Evolutionary conservation across 2,113 vertebrate species (phyloP).

Genomic region (Coregonus clupeaformis): DNA sequence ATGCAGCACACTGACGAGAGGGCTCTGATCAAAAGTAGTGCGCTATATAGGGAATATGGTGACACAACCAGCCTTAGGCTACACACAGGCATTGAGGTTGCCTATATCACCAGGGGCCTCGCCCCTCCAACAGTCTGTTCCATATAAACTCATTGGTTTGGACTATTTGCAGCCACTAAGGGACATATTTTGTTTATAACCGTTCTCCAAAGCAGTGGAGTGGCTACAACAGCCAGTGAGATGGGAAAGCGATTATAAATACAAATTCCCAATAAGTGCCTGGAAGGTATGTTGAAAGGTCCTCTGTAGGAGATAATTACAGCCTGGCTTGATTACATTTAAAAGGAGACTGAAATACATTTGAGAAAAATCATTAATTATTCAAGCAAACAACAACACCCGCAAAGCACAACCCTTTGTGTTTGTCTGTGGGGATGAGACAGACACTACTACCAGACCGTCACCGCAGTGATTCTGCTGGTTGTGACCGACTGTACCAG

Average conservation of each 20-base stretch:
- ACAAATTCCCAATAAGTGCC: conserved; percentile 64
- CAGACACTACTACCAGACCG: too few species aligned
- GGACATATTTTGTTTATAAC: conserved; percentile 15
- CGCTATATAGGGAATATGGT: too few species aligned
- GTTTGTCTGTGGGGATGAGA: too few species aligned
- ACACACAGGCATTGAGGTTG: too few species aligned
- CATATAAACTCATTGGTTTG: not conserved
- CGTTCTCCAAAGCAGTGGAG: conserved; percentile 53
- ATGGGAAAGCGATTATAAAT: conserved; percentile 67
- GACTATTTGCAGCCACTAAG: not conserved
- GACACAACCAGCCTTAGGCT: too few species aligned
- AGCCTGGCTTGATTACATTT: conserved; percentile 64
- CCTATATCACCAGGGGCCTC: not conserved
- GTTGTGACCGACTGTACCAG: too few species aligned
- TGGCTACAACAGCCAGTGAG: conserved; percentile 25
- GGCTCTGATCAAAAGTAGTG: too few species aligned
- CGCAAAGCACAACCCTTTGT: conserved; percentile 12
- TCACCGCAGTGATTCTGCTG: too few species aligned
- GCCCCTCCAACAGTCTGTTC: not conserved
- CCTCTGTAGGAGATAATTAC: conserved; percentile 64
- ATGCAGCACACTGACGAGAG: too few species aligned
- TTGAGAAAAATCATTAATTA: conserved; percentile 46
- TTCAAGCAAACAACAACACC: conserved; percentile 59
- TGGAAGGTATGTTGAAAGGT: conserved; percentile 62
- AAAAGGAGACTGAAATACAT: conserved; percentile 28